Conservation (phyloP, 2,888 invertebrate genomes). For the Agriopis marginaria region DNA sequence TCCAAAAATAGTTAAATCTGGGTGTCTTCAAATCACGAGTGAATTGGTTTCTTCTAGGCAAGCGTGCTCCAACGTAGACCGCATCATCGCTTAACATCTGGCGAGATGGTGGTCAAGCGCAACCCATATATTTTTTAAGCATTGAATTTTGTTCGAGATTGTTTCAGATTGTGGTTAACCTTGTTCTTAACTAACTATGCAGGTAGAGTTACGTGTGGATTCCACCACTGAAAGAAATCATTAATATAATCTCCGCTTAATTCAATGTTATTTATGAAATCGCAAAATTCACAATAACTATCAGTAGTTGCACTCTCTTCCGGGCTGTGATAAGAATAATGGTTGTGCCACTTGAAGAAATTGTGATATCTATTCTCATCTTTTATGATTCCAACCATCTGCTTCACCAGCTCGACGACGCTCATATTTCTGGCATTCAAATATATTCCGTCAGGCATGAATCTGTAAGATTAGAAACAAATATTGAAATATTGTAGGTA, state of each 20-base stretch:
- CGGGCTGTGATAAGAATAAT: slow-evolving; percentile 52
- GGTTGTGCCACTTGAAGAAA: slow-evolving; percentile 59
- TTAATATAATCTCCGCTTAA: slow-evolving; percentile 5
- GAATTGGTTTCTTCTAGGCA: too few species aligned
- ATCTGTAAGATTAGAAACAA: slow-evolving; percentile 41
- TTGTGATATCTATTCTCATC: slow-evolving; percentile 50
- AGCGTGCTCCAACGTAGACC: too few species aligned
- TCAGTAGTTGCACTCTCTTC: slow-evolving; percentile 41
- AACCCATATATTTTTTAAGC: too few species aligned
- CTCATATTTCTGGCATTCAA: slow-evolving; percentile 39
- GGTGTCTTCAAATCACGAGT: too few species aligned
- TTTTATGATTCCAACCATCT: slow-evolving; percentile 52
- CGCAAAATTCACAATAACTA: slow-evolving; percentile 48
- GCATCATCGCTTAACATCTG: too few species aligned
- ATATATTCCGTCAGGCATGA: slow-evolving; percentile 55
- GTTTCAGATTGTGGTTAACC: neutral
- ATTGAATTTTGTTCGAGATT: too few species aligned
- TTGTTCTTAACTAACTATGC: neutral
- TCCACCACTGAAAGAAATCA: slow-evolving; percentile 36
- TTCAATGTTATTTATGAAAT: slow-evolving; percentile 30
- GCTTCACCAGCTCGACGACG: slow-evolving; percentile 39
- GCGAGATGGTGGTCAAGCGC: too few species aligned
- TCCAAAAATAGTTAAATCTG: too few species aligned
- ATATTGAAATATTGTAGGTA: too few species aligned
- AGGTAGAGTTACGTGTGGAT: slow-evolving; percentile 16